These are phyloP conservation scores for Empidonax alnorum DNA, from an alignment of 2,113 vertebrate species.

Conservation along the genomic window DNA sequence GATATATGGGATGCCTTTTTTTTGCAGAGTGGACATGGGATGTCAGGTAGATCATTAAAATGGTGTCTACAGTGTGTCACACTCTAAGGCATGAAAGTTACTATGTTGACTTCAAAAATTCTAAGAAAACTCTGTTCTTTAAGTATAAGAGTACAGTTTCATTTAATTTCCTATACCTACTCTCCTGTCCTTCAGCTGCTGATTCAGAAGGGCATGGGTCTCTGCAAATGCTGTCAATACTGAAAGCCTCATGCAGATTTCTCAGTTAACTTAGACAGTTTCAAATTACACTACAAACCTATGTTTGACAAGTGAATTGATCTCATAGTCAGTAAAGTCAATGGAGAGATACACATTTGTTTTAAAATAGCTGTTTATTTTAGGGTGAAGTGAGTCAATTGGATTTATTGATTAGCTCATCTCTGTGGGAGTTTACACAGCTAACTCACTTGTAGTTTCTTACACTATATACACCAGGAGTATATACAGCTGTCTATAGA, in stretches of 20 bases:
- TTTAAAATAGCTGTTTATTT: conserved; percentile 2
- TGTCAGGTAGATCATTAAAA: not conserved
- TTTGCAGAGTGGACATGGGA: not conserved
- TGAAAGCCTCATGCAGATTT: not conserved
- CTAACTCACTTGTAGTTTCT: not conserved
- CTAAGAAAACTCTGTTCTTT: not conserved
- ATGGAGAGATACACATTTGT: not conserved
- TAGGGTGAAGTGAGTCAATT: not conserved
- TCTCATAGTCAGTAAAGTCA: not conserved
- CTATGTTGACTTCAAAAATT: not conserved
- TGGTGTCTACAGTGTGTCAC: not conserved
- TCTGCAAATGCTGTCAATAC: not conserved
- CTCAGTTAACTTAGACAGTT: not conserved
- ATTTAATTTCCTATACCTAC: not conserved
- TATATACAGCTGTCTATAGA: not conserved
- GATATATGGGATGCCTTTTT: not conserved
- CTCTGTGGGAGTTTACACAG: not conserved
- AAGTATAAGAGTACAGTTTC: not conserved
- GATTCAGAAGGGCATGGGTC: not conserved
- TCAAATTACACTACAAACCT: not conserved
- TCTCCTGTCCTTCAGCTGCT: not conserved
- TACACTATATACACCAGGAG: not conserved
- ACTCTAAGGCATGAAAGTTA: not conserved
- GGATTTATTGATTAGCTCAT: not conserved
- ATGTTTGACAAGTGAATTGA: not conserved